Conservation (phyloP, 2,888 invertebrate genomes). For the Cryptocephalus moraei region DNA sequence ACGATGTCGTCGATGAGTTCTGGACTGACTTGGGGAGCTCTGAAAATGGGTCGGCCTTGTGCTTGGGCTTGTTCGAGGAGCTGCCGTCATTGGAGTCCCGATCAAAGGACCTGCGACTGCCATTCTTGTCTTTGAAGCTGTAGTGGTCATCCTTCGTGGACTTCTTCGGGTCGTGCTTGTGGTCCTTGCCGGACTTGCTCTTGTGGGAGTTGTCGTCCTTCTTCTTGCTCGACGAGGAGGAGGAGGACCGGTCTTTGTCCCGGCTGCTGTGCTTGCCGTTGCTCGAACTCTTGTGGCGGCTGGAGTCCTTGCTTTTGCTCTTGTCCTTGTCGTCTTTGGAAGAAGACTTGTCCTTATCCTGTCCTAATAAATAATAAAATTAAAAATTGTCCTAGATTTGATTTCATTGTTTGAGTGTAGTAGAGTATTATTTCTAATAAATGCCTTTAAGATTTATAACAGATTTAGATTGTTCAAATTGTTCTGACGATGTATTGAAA, state of each 20-base stretch:
- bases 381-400: no score
- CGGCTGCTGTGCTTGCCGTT: conserved; percentile 11
- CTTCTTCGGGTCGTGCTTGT: conserved; percentile 18
- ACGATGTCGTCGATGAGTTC: background rate
- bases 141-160: conserved; percentile 61
- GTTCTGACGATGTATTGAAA: no score
- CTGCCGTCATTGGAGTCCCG: conserved; percentile 69
- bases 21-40: conserved; percentile 34
- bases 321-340: conserved; percentile 3
- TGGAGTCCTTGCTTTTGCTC: conserved; percentile 5
- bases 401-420: no score
- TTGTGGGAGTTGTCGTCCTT: conserved; percentile 23
- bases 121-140: conserved; percentile 52
- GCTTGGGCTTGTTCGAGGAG: conserved; percentile 13
- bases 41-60: conserved; percentile 20
- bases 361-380: background rate
- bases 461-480: no score
- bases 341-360: background rate
- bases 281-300: conserved; percentile 5
- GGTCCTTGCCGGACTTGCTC: conserved; percentile 22
- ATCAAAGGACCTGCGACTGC: conserved; percentile 62
- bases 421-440: no score
- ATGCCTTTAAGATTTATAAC: no score
- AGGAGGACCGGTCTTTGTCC: conserved; percentile 16
- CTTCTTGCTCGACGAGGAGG: conserved; percentile 9